Evolutionary conservation across 2,113 vertebrate species (phyloP), one percentile per base, ranked within the genome.

Genomic region (Proterorhinus semilunaris): DNA sequence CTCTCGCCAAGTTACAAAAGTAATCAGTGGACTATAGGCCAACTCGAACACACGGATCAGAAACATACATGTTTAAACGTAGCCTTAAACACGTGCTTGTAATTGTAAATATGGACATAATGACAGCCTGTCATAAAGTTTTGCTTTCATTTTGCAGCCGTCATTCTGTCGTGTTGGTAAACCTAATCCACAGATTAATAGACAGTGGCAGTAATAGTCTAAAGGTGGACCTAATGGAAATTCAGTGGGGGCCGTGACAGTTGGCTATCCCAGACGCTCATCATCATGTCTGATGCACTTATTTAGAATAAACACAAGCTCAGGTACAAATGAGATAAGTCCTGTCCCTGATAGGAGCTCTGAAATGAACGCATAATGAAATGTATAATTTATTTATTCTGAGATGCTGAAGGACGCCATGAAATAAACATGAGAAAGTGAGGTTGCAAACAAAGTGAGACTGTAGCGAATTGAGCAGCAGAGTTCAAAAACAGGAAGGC

Each of bases 321-420:
- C 75, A 67, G 73, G 77, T 79, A 90, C 78, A 85, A 87, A 90
- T 81, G 75, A 86, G 83, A 82, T 73, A 55, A 76, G 76, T 74
- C 61, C 71, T 53, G 71, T 87, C 87, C 81, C 85, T 86, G 83
- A 89, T 90, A 87, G 87, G 81, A 85, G 79, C 79, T 84, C 77
- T 80, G 77, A 82, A 90, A 88, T 73, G 73, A 85, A 65, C 17
- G 81, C 83, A 89, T 89, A 88, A 91, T 90, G 83, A 90, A 91
- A 90, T 82, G 86, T 87, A 89, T 90, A 88, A 90, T 89, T 89
- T 88, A 91, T 90, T 90, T 89, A 89, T 90, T 84, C 81, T 74
- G 58, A 81, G 78, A 82, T 80, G 85, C 89, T 87, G 67, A 78
- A 86, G 80, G 89, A 75, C 58, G 13, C 77, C 10, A 87, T 91